Evolutionary conservation across 2,113 vertebrate species (phyloP).

Genomic region (Peromyscus polionotus): DNA sequence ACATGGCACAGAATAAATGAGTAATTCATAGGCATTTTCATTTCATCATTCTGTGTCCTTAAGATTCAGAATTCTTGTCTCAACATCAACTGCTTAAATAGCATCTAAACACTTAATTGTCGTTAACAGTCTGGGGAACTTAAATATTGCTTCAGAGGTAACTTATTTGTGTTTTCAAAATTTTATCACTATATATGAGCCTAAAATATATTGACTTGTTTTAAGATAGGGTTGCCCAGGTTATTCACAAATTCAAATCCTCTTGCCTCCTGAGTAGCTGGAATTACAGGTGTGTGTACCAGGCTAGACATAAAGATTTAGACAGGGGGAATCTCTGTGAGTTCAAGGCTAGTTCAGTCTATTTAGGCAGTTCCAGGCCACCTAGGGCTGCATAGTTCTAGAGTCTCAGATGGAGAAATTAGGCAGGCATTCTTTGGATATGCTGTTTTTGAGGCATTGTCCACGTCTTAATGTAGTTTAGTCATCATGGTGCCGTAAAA

Average conservation of each 20-base stretch:
- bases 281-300: not conserved
- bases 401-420: not conserved
- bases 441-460: not conserved
- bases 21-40: constrained; percentile 5
- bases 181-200: not conserved
- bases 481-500: not conserved
- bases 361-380: not conserved
- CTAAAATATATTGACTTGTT: not conserved
- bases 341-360: not conserved
- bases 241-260: not conserved
- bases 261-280: not conserved
- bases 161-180: not conserved
- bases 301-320: not conserved
- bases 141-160: not conserved
- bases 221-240: not conserved
- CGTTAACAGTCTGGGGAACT: not conserved
- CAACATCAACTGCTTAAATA: not conserved
- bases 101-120: not conserved
- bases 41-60: constrained; percentile 17
- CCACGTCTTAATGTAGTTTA: not conserved
- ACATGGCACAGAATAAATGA: not conserved
- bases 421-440: not conserved
- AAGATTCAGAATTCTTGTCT: not conserved
- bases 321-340: not conserved
- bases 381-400: not conserved